phyloP scores from a whole-genome alignment of 2,113 vertebrate genomes.

The human region GRCh38 chr2:210328501-210329000 shows the following conservation, averaged over 20 bases:
- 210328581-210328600: neutral
- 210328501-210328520: neutral
- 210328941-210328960: neutral
- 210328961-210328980: neutral
- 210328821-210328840: neutral
- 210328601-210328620: neutral
- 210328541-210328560: neutral
- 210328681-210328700: neutral
- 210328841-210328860: neutral
- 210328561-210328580: neutral
- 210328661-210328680: neutral
- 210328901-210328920: neutral
- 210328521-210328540: neutral
- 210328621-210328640: neutral
- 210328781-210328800: neutral
- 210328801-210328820: neutral
- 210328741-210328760: neutral
- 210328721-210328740: neutral
- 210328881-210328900: neutral
- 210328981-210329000: neutral
- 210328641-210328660: neutral
- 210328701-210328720: neutral
- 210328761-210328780: neutral
- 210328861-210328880: neutral
- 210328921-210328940: neutral